Evolutionary conservation across 64 coral and sea anemone genomes (phyloP).

Genomic region (Pachyseris speciosa): DNA sequence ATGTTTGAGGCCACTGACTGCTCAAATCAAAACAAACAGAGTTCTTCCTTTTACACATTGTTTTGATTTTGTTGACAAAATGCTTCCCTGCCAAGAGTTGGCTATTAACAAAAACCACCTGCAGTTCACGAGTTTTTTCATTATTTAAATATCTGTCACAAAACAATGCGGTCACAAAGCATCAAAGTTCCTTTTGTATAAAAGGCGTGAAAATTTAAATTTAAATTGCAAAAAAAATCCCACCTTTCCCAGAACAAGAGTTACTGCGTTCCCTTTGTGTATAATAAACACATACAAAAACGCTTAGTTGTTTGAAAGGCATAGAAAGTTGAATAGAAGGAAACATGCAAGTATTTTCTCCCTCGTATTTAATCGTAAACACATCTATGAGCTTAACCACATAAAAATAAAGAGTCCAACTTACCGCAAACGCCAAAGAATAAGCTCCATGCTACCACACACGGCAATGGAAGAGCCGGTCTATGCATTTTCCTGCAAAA

Average conservation of each 20-base stretch:
- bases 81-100: too few relatives aligned
- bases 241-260: too few relatives aligned
- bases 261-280: too few relatives aligned
- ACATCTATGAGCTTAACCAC: neutral
- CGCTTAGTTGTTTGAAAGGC: neutral
- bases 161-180: too few relatives aligned
- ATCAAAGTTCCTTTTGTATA: neutral
- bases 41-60: too few relatives aligned
- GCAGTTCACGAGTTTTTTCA: conserved; percentile 1
- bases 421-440: conserved; percentile 23
- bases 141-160: conserved; percentile 1
- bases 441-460: neutral
- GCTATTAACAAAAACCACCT: too few relatives aligned
- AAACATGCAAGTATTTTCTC: too few relatives aligned
- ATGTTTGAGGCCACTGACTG: too few relatives aligned
- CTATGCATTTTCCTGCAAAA: conserved; percentile 6
- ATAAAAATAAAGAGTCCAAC: conserved; percentile 1
- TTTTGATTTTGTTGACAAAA: neutral
- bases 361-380: neutral
- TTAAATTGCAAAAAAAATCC: neutral
- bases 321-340: neutral
- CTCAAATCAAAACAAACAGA: too few relatives aligned
- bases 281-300: neutral
- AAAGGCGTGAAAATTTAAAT: conserved; percentile 1
- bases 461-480: neutral